A percentile compares a stretch with the other conserved stretches of the same genome.
phyloP scores from a whole-genome alignment of 2,113 vertebrate genomes.

The Scartelaos histophorus region DNA sequence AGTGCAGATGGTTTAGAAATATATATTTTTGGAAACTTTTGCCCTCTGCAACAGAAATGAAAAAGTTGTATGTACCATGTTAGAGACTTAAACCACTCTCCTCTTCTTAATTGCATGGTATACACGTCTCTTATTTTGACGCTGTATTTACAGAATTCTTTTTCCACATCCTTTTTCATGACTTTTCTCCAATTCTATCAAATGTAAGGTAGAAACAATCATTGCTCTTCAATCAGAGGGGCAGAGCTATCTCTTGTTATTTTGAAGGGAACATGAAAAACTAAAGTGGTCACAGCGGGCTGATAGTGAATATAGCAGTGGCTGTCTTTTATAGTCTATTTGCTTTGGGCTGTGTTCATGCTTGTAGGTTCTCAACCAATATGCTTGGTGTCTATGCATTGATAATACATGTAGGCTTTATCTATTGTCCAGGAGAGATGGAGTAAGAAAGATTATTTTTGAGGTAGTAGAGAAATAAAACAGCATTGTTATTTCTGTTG shows the following conservation, averaged over 20 bases:
- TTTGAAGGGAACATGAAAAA: constrained; percentile 72
- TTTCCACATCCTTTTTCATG: constrained; percentile 9
- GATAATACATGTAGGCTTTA: constrained; percentile 32
- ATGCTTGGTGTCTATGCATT: constrained; percentile 27
- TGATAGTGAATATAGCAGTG: constrained; percentile 63
- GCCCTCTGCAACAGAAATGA: not conserved
- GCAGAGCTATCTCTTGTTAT: constrained; percentile 63
- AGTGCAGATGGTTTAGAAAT: not conserved
- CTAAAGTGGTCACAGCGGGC: constrained; percentile 67
- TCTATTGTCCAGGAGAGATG: constrained; percentile 30
- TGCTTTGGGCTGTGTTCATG: constrained; percentile 30
- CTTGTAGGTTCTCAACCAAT: constrained; percentile 13
- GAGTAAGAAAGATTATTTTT: constrained; percentile 24
- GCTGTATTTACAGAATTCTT: not conserved
- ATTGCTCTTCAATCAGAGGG: constrained; percentile 61
- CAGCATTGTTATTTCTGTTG: constrained; percentile 50
- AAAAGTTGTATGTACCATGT: not conserved
- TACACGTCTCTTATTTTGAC: not conserved
- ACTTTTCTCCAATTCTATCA: constrained; percentile 8
- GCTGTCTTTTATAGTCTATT: constrained; percentile 44
- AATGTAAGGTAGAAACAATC: constrained; percentile 65
- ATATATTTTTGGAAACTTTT: not conserved
- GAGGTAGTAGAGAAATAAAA: constrained; percentile 19
- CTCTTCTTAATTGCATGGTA: not conserved
- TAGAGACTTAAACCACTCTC: not conserved